phyloP scores from a whole-genome alignment of 2,888 invertebrate species.

The Drosophila ustulata region DNA sequence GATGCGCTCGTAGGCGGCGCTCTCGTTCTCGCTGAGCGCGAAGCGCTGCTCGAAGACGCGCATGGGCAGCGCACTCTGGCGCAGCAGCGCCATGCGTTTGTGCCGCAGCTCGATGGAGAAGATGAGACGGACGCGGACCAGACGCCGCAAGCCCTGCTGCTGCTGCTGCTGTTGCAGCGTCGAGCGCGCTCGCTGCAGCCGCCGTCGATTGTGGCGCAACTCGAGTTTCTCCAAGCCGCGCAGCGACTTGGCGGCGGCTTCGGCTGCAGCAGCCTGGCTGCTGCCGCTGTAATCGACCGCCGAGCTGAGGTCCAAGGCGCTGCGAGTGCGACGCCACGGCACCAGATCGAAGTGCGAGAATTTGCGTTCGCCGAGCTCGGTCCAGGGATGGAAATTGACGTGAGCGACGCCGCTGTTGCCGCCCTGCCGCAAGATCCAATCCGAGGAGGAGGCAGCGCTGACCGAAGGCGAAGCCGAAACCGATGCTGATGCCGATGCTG shows the following conservation, averaged over 20 bases:
- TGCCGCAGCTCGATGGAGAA: slow-evolving; percentile 88
- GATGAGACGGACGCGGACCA: slow-evolving; percentile 89
- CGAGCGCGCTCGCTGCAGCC: slow-evolving; percentile 82
- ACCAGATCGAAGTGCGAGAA: slow-evolving; percentile 84
- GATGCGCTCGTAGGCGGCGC: slow-evolving; percentile 79
- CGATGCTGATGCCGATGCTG: neutral
- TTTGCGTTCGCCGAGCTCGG: slow-evolving; percentile 63
- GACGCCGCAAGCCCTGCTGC: slow-evolving; percentile 83
- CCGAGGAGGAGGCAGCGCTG: slow-evolving; percentile 46
- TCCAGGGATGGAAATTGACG: slow-evolving; percentile 84
- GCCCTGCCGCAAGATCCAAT: slow-evolving; percentile 83
- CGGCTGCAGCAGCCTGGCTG: neutral
- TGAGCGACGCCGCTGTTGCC: slow-evolving; percentile 65
- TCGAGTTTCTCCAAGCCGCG: slow-evolving; percentile 81
- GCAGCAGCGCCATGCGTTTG: slow-evolving; percentile 83
- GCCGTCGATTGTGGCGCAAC: slow-evolving; percentile 81
- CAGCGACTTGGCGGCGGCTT: slow-evolving; percentile 65
- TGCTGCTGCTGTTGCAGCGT: slow-evolving; percentile 73
- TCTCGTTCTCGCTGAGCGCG: slow-evolving; percentile 70
- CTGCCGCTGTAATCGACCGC: slow-evolving; percentile 74
- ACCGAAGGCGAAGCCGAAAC: neutral
- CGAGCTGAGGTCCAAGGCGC: slow-evolving; percentile 73
- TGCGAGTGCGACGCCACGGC: slow-evolving; percentile 83
- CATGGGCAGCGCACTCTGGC: slow-evolving; percentile 75
- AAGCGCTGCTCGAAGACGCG: slow-evolving; percentile 81